These are phyloP conservation scores for Herpetotheres cachinnans DNA, from an alignment of 2,113 vertebrate genomes.

Conservation along the genomic window DNA sequence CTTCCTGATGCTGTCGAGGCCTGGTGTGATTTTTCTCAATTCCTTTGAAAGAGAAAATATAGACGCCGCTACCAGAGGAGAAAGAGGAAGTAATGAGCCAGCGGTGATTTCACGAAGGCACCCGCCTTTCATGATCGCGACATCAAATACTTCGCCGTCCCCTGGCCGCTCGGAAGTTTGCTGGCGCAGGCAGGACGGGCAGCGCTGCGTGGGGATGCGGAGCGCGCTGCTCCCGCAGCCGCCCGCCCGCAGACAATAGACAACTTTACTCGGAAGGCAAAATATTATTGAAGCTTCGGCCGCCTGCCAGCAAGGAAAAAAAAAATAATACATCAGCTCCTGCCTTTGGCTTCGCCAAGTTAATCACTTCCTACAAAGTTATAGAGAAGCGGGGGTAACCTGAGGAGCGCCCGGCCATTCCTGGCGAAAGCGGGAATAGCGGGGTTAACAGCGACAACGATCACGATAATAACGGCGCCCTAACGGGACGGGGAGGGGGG, in stretches of 20 bases:
- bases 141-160: slow-evolving; percentile 44
- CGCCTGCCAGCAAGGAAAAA: slow-evolving; percentile 7
- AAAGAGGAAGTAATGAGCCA: slow-evolving; percentile 41
- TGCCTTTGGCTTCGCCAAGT: slow-evolving; percentile 24
- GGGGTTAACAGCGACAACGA: neutral
- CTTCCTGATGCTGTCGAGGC: slow-evolving; percentile 31
- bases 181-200: neutral
- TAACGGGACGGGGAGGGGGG: neutral
- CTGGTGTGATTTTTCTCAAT: slow-evolving; percentile 63
- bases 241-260: slow-evolving; percentile 52
- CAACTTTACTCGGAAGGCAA: slow-evolving; percentile 47
- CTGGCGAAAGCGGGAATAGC: neutral
- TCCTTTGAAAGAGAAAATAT: slow-evolving; percentile 22
- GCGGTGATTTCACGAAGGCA: slow-evolving; percentile 26
- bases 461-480: neutral
- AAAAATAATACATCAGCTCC: neutral
- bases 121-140: slow-evolving; percentile 16
- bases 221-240: neutral
- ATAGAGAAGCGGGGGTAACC: neutral
- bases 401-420: neutral
- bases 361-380: slow-evolving; percentile 57
- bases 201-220: neutral
- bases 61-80: slow-evolving; percentile 8
- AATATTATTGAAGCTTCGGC: slow-evolving; percentile 49
- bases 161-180: slow-evolving; percentile 16